Evolutionary conservation across 2,113 vertebrate genomes (phyloP), one percentile per base, ranked within the genome.

Genomic region (Plotosus lineatus): DNA sequence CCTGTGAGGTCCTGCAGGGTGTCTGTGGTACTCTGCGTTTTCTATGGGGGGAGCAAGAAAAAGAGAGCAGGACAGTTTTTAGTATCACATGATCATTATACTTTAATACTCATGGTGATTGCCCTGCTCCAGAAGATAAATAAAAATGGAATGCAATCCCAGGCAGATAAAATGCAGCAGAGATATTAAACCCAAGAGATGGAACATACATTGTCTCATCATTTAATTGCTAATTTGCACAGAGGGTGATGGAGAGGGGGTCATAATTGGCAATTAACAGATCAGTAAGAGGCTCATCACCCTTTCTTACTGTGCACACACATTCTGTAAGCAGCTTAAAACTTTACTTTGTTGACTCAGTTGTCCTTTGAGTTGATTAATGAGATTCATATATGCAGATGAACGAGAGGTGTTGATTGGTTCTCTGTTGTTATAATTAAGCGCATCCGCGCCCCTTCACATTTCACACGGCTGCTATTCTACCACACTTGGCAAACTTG

Each of bases 1-100:
- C 94, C 94, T 0, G 96, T 97, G 78, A 99, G 84, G 81, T 99
- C 88, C 89, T 96, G 92, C 78, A 99, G 90, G 7, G 94, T 94
- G 85, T 98, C 98, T 0, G 92, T 94, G 5, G 92, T 93, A 83
- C 91, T 93, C 83, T 94, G 93, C 33, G 87, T 75, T 83, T 90
- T 92, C 93, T 94, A 85, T 65, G 72, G 40, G 74, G 6, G 61
- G 21, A 23, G 15, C 73, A 12, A 71, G 28, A 11, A 11, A 73
- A 10, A 50, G 17, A 58, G 36, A 46, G 44, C 48, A 3, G 50
- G 26, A 48, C 42, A 56, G n/a, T 40, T 51, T 48, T 33, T 6
- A 63, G 11, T 8, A 21, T 36, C 28, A 50, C 58, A 51, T 36
- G 31, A 46, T 36, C 4, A 50, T 31, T 48, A 8, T 71, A 44